Percentiles rank a stretch among this genome's conserved stretches.
Evolutionary conservation across 2,797 vertebrate genomes (phyloP).

Genomic region (Varecia variegata): DNA sequence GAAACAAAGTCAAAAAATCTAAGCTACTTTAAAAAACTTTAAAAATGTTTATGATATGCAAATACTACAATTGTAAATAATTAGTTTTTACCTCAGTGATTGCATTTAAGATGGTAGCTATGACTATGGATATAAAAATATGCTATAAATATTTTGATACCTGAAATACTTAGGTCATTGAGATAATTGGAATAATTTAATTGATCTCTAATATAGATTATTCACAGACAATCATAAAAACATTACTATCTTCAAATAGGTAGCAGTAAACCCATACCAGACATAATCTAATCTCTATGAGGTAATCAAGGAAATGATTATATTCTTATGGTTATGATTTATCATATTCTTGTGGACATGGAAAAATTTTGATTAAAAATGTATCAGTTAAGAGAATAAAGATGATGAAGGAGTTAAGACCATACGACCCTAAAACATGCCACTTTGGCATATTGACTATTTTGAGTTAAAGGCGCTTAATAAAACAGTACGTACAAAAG

Average conservation of each 20-base stretch:
- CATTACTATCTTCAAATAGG: neutral
- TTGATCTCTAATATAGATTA: neutral
- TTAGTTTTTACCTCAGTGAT: neutral
- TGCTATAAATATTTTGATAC: neutral
- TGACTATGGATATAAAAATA: constrained; percentile 4
- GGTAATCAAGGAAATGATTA: neutral
- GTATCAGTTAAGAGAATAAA: neutral
- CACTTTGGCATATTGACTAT: neutral
- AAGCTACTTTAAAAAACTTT: constrained; percentile 16
- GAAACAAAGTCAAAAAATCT: neutral
- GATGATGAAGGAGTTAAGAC: neutral
- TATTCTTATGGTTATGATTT: neutral
- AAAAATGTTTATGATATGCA: neutral
- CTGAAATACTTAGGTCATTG: constrained; percentile 7
- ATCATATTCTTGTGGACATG: neutral
- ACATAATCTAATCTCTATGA: neutral
- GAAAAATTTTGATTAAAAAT: neutral
- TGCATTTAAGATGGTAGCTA: neutral
- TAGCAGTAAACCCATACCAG: neutral
- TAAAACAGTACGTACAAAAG: neutral
- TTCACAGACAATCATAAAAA: neutral
- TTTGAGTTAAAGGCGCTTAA: neutral
- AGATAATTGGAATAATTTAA: neutral
- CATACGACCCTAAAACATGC: neutral
- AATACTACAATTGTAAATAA: neutral